phyloP scores from a whole-genome alignment of 37 sponge, comb jelly and placozoan genomes.

The Aplysina aerophoba region DNA sequence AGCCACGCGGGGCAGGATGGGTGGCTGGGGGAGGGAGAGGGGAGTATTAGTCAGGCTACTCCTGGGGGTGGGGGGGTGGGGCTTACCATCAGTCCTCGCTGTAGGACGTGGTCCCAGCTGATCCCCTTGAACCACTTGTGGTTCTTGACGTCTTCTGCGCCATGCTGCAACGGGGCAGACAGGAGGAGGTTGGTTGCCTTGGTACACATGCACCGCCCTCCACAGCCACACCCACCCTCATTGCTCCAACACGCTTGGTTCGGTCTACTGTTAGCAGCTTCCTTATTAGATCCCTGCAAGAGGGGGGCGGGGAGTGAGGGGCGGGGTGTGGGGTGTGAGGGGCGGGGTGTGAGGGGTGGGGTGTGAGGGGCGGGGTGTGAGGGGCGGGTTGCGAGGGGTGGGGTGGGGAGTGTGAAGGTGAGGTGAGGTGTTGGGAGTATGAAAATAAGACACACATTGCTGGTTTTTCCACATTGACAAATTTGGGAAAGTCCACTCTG shows the following conservation, averaged over 20 bases:
- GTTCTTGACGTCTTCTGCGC: constrained; percentile 86
- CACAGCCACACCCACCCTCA: constrained; percentile 60
- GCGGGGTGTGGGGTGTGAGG: not conserved
- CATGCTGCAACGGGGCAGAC: constrained; percentile 58
- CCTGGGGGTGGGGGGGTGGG: not conserved
- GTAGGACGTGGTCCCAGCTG: constrained; percentile 89
- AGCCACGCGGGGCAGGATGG: constrained; percentile 79
- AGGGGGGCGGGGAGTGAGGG: not conserved
- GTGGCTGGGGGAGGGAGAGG: constrained; percentile 56
- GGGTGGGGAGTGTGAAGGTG: not conserved
- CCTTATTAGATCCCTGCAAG: constrained; percentile 78
- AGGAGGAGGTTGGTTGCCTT: not conserved
- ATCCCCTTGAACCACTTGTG: constrained; percentile 91
- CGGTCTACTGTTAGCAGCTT: constrained; percentile 77
- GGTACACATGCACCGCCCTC: too few species aligned
- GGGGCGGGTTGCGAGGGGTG: not conserved
- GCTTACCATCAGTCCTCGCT: constrained; percentile 71
- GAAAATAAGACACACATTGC: constrained; percentile 5
- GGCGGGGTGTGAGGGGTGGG: not conserved
- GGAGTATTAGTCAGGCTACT: not conserved
- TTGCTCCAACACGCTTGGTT: constrained; percentile 80
- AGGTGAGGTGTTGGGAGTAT: not conserved
- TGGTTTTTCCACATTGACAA: constrained; percentile 33
- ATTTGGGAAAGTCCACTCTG: constrained; percentile 81
- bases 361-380: not conserved